These are phyloP conservation scores for Sebastes jordani DNA, from an alignment of 2,797 vertebrate species.

Conservation along the genomic window DNA sequence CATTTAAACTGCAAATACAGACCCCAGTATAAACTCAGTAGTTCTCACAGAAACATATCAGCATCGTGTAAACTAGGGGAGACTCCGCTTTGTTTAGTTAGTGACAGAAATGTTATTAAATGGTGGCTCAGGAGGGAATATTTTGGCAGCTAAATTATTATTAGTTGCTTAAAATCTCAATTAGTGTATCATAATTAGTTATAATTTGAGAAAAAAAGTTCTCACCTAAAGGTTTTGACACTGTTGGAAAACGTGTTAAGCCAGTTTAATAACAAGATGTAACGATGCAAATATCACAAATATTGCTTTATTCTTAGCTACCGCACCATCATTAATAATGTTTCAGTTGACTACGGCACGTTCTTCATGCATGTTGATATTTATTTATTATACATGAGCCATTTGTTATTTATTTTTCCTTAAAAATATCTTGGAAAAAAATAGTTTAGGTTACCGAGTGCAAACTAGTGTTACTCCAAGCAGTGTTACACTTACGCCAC, in stretches of 20 bases:
- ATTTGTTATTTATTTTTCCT: background rate
- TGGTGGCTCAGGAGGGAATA: conserved; percentile 24
- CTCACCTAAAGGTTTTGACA: conserved; percentile 28
- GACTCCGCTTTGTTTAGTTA: conserved; percentile 38
- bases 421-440: background rate
- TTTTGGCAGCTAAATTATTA: conserved; percentile 38
- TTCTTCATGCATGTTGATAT: background rate
- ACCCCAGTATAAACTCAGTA: conserved; percentile 26
- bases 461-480: background rate
- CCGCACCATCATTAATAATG: background rate
- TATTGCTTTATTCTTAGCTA: background rate
- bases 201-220: conserved; percentile 13
- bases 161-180: conserved; percentile 30
- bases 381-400: background rate
- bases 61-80: conserved; percentile 33
- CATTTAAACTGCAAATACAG: conserved; percentile 56
- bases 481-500: background rate
- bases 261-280: conserved; percentile 17
- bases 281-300: conserved; percentile 9
- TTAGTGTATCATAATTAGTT: conserved; percentile 28
- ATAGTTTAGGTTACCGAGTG: conserved; percentile 26
- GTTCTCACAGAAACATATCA: conserved; percentile 55
- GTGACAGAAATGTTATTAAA: conserved; percentile 47
- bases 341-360: background rate
- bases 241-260: conserved; percentile 7